Evolutionary conservation across 2,797 vertebrate genomes (phyloP), one percentile per base, ranked within the genome.

Genomic region (Acanthurus tractus): DNA sequence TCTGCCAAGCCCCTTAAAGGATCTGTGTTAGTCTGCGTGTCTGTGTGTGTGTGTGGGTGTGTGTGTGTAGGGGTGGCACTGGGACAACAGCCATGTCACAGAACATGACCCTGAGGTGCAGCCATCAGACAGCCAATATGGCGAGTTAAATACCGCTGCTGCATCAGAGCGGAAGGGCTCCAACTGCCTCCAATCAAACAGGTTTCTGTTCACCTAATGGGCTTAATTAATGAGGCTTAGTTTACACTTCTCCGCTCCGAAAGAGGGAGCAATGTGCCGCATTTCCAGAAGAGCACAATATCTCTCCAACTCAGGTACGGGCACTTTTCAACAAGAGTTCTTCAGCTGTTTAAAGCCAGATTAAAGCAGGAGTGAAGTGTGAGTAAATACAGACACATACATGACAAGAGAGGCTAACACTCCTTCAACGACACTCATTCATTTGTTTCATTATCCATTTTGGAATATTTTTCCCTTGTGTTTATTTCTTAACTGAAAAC

Each of bases 121-220:
- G 89, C 89, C 85, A 94, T 93, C 90, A 94, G 90, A 91, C 92
- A 87, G 87, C 89, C 95, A 95, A 94, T 95, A 95, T 95, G 93
- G 91, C 67, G 87, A 83, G 87, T 90, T 94, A 95, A 95, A 95
- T 92, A 92, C 90, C 87, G 74, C 84, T 84, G 91, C 86, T 92
- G 89, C 91, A 89, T 92, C 86, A 72, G 90, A 90, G 88, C 86
- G 75, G 88, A 90, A 88, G 87, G 83, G 86, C 77, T 90, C 87
- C 91, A 88, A 91, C 90, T 87, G 91, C 84, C 88, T 89, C 86
- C 81, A 82, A 89, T 93, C 91, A 87, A 89, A 94, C 94, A 94
- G 93, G 91, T 95, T 92, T 92, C 86, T 88, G 77, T 88, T 91
- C 87, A 92, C 81, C 83, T 88, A 91, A 90, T 91, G 88, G 92